phyloP scores from a whole-genome alignment of 2,888 invertebrate genomes.

The Mesorhabditis spiculigera region DNA sequence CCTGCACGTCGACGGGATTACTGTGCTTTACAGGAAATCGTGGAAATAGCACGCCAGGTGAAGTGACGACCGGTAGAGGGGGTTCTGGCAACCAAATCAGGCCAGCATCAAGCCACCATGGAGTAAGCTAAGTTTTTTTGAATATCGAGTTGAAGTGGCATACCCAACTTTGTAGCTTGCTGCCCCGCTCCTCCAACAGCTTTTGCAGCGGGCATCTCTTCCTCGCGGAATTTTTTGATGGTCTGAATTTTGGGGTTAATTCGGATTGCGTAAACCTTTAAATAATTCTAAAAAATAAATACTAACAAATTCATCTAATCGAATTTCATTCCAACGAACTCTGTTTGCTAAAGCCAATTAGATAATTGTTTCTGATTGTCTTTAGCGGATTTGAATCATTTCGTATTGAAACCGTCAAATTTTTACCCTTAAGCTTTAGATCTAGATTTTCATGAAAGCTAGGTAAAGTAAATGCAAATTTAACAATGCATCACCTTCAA shows the following conservation, averaged over 20 bases:
- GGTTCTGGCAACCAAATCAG: constrained; percentile 78
- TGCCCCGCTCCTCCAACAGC: constrained; percentile 37
- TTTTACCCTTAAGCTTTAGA: no score
- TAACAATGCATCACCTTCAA: no score
- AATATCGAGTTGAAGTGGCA: constrained; percentile 5
- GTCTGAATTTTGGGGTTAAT: constrained; percentile 21
- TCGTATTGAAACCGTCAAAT: no score
- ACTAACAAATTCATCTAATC: no score
- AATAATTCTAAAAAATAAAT: no score
- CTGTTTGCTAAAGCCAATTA: no score
- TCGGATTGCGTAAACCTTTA: no score
- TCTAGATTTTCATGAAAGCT: no score
- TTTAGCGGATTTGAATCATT: no score
- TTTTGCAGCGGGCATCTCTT: constrained; percentile 45
- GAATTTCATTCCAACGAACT: no score
- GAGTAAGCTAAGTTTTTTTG: constrained; percentile 67
- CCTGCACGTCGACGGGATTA: background rate
- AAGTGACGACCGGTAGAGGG: constrained; percentile 73
- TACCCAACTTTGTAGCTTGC: constrained; percentile 53
- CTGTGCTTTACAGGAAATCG: constrained; percentile 21
- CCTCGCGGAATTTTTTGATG: constrained; percentile 40
- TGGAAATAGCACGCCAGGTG: constrained; percentile 53
- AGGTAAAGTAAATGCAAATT: no score
- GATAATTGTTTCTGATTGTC: no score
- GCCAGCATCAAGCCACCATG: constrained; percentile 85